Base-by-base conservation (phyloP, 2,797 vertebrate genomes). In the Xenops minutus region DNA sequence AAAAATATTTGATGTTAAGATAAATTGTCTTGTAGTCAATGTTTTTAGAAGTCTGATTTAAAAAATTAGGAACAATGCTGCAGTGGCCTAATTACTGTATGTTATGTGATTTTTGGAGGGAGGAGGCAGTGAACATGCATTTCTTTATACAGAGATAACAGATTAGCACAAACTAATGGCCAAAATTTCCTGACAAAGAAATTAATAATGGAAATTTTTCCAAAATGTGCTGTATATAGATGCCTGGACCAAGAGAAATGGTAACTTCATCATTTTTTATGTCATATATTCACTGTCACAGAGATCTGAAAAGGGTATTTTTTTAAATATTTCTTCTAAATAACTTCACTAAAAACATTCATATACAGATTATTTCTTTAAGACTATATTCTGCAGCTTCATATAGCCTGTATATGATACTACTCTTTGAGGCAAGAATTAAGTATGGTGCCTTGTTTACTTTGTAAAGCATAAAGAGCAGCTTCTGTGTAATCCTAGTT, bases 291-390 rank as follows among this genome's bases (percentile, higher is more conserved):
- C 36, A 37, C 63, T 49, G 43, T 64, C 54, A 69, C 43, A 88
- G 22, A 88, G 76, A 48, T 80, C 68, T 75, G 30, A 77, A 37
- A 52, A 73, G 34, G 12, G 1, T 59, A 5, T 20, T 77, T 94
- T 94, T 78, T 92, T 3, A 86, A 69, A 2, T 51, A 58, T 86
- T 94, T 77, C 41, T 34, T 94, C 86, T 67, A 88, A 94, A 85
- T 32, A 92, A 18, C 26, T 68, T 86, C 39, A 81, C 46, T 14
- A 81, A 83, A 94, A 91, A 2, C 4, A 90, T 56, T 80, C 7
- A 46, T 73, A 37, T 61, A 14, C 16, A 32, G 19, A 61, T 88
- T 87, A 62, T 73, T 29, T 77, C 15, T 66, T 82, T 73, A 43
- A 78, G 3, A 71, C 36, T 73, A 7, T 66, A 59, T 87, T 74